Evolutionary conservation across 2,888 invertebrate genomes (phyloP), one percentile per base, ranked within the genome.

Genomic region (Adineta ricciae): DNA sequence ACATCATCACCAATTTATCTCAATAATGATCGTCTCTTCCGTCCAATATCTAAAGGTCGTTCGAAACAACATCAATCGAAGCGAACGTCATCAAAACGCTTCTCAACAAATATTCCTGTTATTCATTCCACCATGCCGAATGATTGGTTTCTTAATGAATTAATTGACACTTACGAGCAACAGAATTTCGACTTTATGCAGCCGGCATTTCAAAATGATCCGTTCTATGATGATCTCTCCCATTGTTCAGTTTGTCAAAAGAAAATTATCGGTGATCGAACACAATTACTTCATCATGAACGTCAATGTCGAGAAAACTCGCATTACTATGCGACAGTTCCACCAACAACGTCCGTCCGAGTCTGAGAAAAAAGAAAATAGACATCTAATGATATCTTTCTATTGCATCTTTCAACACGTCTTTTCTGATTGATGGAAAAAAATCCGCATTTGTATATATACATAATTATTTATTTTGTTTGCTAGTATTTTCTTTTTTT

Each of bases 231-330:
- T 78, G 78, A 78, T 78, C n/a, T 78, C 24, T 36, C 78, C 24
- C 38, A 41, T 38, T 78, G 78, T 78, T 41, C 78, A 41, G n/a
- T 36, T n/a, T 78, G 78, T 78, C 78, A 78, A 24, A 78, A 78
- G 24, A 38, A n/a, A 41, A 78, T 78, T 41, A 41, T 41, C 24
- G 3, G 2, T 11, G 41, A 78, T 78, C 78, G 78, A n/a, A 78
- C 24, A 24, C 21, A 16, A 24, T 41, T 78, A 38, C 24, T 78
- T 3, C 78, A 78, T 41, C 78, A 78, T 78, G 73, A 78, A 78
- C 36, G 8, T 38, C 38, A 41, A 78, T 78, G 73, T 78, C 36
- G n/a, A 78, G 21, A 78, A 41, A 78, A 78, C 41, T 14, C 2
- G 2, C 19, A 78, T 21, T 41, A 24, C 9, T 16, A 64, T 64